phyloP scores from a whole-genome alignment of 2,888 invertebrate genomes.

The Clepsis dumicolana region DNA sequence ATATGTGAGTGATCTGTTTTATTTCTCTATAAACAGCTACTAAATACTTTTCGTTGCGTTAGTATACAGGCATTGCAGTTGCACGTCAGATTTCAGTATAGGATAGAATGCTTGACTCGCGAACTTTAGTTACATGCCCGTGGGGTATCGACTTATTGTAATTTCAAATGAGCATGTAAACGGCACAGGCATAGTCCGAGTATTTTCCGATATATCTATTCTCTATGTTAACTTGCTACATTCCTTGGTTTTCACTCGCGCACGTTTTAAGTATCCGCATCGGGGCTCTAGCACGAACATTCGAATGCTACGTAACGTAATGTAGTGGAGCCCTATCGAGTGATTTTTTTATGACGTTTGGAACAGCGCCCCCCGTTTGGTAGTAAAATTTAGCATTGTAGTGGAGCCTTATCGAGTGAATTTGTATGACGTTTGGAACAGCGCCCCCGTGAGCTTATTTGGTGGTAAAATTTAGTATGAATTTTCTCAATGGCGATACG shows the following conservation, averaged over 20 bases:
- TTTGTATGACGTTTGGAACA: too few species aligned
- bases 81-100: constrained; percentile 65
- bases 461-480: too few species aligned
- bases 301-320: too few species aligned
- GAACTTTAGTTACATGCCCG: constrained; percentile 69
- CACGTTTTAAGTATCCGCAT: background rate
- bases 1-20: too few species aligned
- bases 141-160: constrained; percentile 78
- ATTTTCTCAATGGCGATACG: too few species aligned
- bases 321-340: too few species aligned
- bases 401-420: too few species aligned
- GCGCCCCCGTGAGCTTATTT: too few species aligned
- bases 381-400: too few species aligned
- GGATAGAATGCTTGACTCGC: constrained; percentile 72
- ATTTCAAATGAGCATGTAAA: constrained; percentile 78
- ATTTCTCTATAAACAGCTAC: background rate
- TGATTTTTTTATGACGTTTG: too few species aligned
- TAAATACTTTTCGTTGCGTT: background rate
- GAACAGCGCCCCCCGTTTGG: too few species aligned
- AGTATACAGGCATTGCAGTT: background rate
- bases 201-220: constrained; percentile 48
- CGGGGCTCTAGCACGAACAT: too few species aligned
- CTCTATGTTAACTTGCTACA: constrained; percentile 44
- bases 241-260: constrained; percentile 28
- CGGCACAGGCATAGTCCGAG: constrained; percentile 49